These are phyloP conservation scores for Lydus trimaculatus DNA, from an alignment of 2,888 invertebrate genomes.

Conservation along the genomic window DNA sequence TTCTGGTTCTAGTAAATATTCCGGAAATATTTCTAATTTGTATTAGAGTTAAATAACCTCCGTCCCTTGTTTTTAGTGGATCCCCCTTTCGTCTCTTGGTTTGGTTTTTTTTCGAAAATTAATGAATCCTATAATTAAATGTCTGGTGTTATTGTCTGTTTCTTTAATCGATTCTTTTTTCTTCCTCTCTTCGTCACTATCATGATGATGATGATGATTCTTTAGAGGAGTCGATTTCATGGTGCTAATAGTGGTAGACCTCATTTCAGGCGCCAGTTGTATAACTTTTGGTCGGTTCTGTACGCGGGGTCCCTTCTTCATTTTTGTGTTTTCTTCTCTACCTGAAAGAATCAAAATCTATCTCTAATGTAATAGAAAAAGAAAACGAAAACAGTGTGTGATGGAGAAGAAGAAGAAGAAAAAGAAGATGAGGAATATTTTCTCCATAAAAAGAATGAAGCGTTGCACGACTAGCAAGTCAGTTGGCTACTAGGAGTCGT, in stretches of 20 bases:
- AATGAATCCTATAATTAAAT: conserved; percentile 30
- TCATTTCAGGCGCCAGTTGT: conserved; percentile 42
- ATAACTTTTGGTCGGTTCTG: conserved; percentile 20
- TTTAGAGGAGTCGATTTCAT: conserved; percentile 21
- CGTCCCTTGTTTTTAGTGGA: no score
- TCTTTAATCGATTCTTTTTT: conserved; percentile 1
- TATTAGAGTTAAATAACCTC: no score
- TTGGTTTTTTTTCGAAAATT: conserved; percentile 11
- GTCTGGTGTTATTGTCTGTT: conserved; percentile 26
- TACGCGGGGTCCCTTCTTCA: background rate
- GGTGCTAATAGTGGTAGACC: conserved; percentile 30
- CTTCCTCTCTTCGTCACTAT: background rate
- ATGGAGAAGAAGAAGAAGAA: background rate
- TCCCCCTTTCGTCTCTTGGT: no score
- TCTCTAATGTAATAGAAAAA: background rate
- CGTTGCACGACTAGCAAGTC: no score
- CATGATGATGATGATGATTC: background rate
- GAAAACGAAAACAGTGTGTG: background rate
- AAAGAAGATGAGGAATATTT: background rate
- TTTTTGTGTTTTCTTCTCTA: background rate
- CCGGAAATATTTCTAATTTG: conserved; percentile 2
- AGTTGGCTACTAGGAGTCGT: conserved; percentile 1
- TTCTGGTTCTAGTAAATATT: no score
- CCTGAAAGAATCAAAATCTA: background rate
- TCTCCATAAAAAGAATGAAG: background rate